Conservation (phyloP, 2,113 vertebrate species). For the Amia ocellicauda region DNA sequence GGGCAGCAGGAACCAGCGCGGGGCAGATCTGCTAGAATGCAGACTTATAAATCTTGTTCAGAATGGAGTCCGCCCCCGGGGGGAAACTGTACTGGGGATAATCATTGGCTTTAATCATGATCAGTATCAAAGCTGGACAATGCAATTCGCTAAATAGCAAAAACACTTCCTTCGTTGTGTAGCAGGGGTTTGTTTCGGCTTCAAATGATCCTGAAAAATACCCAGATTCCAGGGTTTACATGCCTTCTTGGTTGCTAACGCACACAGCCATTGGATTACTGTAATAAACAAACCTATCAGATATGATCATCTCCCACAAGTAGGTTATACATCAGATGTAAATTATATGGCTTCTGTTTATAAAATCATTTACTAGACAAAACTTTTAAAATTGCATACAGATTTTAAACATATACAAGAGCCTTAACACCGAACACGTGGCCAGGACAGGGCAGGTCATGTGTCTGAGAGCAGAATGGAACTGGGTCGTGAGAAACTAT, state of each 20-base stretch:
- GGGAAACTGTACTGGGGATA: background rate
- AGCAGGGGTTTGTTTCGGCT: background rate
- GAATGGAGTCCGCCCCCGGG: background rate
- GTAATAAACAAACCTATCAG: conserved; percentile 6
- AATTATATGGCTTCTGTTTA: conserved; percentile 15
- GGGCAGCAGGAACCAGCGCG: background rate
- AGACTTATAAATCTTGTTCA: background rate
- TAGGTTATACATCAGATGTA: conserved; percentile 4
- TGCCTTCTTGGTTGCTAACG: background rate
- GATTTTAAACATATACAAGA: background rate
- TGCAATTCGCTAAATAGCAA: background rate
- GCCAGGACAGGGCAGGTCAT: background rate
- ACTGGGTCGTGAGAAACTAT: too few relatives aligned
- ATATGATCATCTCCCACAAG: conserved; percentile 4
- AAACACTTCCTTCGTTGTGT: conserved; percentile 1
- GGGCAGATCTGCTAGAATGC: background rate
- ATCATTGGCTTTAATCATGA: conserved; percentile 4
- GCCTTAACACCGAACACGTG: conserved; percentile 5
- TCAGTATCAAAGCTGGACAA: conserved; percentile 12
- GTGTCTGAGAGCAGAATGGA: too few relatives aligned
- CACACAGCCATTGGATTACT: background rate
- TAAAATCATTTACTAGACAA: background rate
- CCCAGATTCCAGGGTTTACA: conserved; percentile 6
- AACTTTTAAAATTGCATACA: background rate
- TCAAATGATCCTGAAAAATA: background rate